Conservation (phyloP, 2,113 vertebrate species). For the Aleadryas rufinucha region DNA sequence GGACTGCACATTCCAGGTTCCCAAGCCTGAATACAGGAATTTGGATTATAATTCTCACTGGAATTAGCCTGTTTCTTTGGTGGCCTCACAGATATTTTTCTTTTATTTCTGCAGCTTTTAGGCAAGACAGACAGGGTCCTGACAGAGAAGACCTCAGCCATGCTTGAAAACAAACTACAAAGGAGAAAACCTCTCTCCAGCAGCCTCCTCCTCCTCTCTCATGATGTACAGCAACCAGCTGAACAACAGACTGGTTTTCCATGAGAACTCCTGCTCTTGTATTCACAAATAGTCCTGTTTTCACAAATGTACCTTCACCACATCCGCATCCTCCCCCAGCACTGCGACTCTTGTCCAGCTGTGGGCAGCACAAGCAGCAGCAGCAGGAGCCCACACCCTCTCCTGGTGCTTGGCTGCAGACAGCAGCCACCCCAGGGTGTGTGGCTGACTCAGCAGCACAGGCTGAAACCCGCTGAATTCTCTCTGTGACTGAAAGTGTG, state of each 20-base stretch:
- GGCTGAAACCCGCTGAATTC: neutral
- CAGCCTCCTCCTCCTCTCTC: neutral
- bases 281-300: neutral
- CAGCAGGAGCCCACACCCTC: neutral
- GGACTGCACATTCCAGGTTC: neutral
- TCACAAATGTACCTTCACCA: neutral
- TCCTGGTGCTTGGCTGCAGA: neutral
- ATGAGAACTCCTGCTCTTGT: neutral
- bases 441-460: neutral
- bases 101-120: neutral
- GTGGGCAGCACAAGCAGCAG: neutral
- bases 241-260: neutral
- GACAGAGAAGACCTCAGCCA: fast-evolving
- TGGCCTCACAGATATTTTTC: neutral
- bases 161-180: neutral
- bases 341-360: neutral
- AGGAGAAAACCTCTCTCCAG: neutral
- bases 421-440: neutral
- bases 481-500: neutral
- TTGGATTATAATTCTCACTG: neutral
- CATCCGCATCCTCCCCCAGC: fast-evolving
- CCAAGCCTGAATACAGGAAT: neutral
- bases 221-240: fast-evolving
- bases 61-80: neutral
- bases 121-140: fast-evolving